Conservation (phyloP, 2,113 vertebrate species). For the Neodontobutis hainanensis region DNA sequence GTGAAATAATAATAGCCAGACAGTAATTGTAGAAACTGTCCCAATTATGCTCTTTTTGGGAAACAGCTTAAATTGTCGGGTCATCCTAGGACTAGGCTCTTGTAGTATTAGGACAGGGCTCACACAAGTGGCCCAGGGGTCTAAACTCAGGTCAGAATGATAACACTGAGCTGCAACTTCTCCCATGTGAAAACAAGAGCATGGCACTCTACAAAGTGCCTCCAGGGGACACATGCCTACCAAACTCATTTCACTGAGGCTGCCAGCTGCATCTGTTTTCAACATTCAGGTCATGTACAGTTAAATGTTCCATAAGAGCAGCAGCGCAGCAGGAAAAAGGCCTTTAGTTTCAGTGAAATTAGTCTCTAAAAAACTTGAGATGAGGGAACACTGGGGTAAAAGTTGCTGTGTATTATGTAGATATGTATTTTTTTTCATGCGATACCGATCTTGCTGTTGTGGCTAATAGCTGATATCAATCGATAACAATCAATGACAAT, state of each 20-base stretch:
- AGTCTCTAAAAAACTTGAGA: too few species aligned
- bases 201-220: constrained; percentile 10
- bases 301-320: too few species aligned
- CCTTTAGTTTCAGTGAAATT: too few species aligned
- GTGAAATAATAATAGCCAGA: not conserved
- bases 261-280: not conserved
- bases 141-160: constrained; percentile 9
- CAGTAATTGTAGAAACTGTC: not conserved
- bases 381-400: too few species aligned
- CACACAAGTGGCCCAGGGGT: constrained; percentile 10
- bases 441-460: too few species aligned
- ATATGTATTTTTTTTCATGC: too few species aligned
- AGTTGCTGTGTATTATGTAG: too few species aligned
- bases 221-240: constrained; percentile 2
- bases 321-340: too few species aligned
- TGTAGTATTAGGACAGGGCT: not conserved
- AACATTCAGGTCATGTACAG: too few species aligned
- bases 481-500: too few species aligned
- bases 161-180: constrained; percentile 14
- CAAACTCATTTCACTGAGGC: constrained; percentile 13
- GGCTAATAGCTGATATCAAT: too few species aligned
- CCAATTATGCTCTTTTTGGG: not conserved
- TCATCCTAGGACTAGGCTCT: not conserved
- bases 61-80: constrained; percentile 12
- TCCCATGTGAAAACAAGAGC: constrained; percentile 21